phyloP scores from a whole-genome alignment of 2,888 invertebrate species.

The Dichetophora obliterata region DNA sequence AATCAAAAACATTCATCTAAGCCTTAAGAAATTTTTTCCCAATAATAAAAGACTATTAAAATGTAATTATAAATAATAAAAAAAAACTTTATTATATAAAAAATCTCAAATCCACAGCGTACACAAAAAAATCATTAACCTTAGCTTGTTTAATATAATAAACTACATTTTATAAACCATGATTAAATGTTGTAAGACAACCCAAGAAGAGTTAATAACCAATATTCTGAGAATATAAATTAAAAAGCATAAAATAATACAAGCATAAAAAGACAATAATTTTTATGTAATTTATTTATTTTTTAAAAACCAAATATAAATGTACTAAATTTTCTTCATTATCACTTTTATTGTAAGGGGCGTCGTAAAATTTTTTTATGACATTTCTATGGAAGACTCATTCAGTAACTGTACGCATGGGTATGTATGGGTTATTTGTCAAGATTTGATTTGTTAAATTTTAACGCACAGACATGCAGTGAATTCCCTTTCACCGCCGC shows the following conservation, averaged over 20 bases:
- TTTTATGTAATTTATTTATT: background rate
- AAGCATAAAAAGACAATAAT: background rate
- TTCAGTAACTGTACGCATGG: background rate
- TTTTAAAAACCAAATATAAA: background rate
- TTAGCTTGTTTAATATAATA: no score
- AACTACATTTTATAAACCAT: no score
- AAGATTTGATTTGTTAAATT: constrained; percentile 31
- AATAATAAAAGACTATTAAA: no score
- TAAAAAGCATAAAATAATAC: background rate
- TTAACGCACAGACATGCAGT: background rate
- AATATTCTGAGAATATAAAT: background rate
- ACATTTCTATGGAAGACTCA: background rate
- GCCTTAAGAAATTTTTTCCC: no score
- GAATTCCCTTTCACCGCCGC: no score
- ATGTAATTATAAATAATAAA: no score
- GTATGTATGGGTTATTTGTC: constrained; percentile 29
- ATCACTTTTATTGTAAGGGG: background rate
- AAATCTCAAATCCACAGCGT: no score
- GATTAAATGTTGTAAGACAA: background rate
- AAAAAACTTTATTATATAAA: no score
- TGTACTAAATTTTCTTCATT: constrained; percentile 4
- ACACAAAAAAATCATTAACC: no score
- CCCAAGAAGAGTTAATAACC: background rate
- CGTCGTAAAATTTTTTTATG: constrained; percentile 19
- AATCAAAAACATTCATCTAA: no score